These are phyloP conservation scores for Onthophagus sagittarius DNA, from an alignment of 2,888 invertebrate species.

Conservation along the genomic window DNA sequence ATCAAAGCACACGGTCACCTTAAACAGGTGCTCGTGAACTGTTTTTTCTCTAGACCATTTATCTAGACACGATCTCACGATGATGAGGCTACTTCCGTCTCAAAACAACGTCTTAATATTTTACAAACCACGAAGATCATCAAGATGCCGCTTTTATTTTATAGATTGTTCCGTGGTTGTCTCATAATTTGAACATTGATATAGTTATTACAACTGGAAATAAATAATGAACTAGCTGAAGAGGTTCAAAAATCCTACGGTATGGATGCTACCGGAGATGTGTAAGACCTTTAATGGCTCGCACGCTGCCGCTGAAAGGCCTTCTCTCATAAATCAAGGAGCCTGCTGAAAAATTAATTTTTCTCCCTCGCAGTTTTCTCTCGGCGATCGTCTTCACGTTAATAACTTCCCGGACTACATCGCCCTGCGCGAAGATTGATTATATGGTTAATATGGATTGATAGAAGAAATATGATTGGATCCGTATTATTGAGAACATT, in stretches of 20 bases:
- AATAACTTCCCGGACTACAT: neutral
- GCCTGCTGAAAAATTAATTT: neutral
- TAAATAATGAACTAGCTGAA: neutral
- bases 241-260: neutral
- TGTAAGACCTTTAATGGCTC: neutral
- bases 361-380: neutral
- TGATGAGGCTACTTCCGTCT: neutral
- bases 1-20: neutral
- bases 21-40: slow-evolving; percentile 3
- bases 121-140: neutral
- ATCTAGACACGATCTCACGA: neutral
- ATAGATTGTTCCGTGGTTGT: too few species aligned
- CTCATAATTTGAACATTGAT: neutral
- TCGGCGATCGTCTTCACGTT: neutral
- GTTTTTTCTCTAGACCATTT: neutral
- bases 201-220: neutral
- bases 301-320: neutral
- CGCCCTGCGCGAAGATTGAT: neutral
- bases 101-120: neutral
- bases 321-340: neutral
- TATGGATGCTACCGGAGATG: neutral
- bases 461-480: neutral
- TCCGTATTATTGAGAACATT: neutral
- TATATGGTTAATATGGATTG: neutral
- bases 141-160: neutral